Evolutionary conservation across 2,888 invertebrate species (phyloP), one percentile per base, ranked within the genome.

Genomic region (Drosophila neonasuta): DNA sequence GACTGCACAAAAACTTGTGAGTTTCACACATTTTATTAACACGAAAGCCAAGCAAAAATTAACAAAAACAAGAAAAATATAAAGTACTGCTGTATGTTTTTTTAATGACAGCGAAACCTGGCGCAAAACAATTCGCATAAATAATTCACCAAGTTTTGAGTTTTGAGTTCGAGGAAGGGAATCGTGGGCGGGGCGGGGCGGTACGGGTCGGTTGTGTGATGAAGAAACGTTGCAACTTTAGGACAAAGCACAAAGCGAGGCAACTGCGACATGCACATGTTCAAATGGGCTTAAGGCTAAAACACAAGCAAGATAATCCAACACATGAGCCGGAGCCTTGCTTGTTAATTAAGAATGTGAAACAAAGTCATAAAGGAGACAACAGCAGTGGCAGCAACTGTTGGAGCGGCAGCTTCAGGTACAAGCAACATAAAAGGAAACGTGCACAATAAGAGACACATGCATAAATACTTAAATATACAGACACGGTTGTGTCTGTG

Each of bases 271-370:
- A 68, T 62, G 74, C 68, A 77, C 61, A 62, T 68, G 73, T 55
- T 50, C 44, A 54, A 59, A 41, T 20, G 45, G 36, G 74, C 73
- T 84, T 83, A 71, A 66, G 71, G 84, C 81, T 68, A 75, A 76
- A 74, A 71, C 62, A 72, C 65, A 68, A 61, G 70, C 59, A 52
- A 60, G 65, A 66, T 86, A 86, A 81, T 75, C 80, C 84, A 69
- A 66, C 68, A 71, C 63, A 77, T 76, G 71, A 52, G 68, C 51
- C 68, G 45, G 65, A 68, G 72, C 4, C 68, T 80, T 69, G 81
- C 84, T 84, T 86, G 85, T 84, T 81, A 81, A 81, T 81, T 81
- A 81, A 84, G 86, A 76, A 79, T 68, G 85, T 79, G 86, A 80
- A 86, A 84, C 85, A 86, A 84, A 81, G 85, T 86, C 80, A 80